Percentiles rank a stretch among this genome's conserved stretches.
Evolutionary conservation across 2,888 invertebrate species (phyloP).

Genomic region (Scrobipalpa costella): DNA sequence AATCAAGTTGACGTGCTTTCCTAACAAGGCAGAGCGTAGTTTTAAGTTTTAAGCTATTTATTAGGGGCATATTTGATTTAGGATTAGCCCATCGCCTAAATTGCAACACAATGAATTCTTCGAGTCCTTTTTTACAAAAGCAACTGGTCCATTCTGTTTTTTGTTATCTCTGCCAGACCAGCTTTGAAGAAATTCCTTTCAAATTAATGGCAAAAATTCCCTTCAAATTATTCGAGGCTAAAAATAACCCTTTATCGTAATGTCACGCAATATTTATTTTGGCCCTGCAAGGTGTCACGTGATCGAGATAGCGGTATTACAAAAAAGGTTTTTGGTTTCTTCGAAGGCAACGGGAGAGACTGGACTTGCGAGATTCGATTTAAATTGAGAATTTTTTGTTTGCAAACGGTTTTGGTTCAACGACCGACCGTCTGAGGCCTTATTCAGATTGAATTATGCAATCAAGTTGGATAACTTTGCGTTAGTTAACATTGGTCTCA

Average conservation of each 20-base stretch:
- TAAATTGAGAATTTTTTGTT: slow-evolving; percentile 42
- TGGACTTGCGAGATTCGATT: slow-evolving; percentile 58
- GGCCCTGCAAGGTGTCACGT: slow-evolving; percentile 35
- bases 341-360: slow-evolving; percentile 58
- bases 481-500: too few relatives aligned
- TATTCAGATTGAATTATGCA: slow-evolving; percentile 11
- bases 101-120: too few relatives aligned
- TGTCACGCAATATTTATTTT: slow-evolving; percentile 59
- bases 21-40: too few relatives aligned
- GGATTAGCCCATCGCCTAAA: too few relatives aligned
- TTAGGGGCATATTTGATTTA: too few relatives aligned
- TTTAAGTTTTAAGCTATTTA: too few relatives aligned
- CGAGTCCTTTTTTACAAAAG: too few relatives aligned
- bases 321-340: slow-evolving; percentile 54
- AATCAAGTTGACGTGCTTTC: too few relatives aligned
- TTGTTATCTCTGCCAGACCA: too few relatives aligned
- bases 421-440: slow-evolving; percentile 3
- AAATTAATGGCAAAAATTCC: not conserved
- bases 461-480: not conserved
- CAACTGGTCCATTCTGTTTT: too few relatives aligned
- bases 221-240: slow-evolving; percentile 7
- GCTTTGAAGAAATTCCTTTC: too few relatives aligned
- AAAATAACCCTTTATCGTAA: slow-evolving; percentile 38
- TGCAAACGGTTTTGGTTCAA: slow-evolving; percentile 23
- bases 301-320: slow-evolving; percentile 61